phyloP scores from a whole-genome alignment of 2,888 invertebrate genomes.

The Sarcophaga variegata region DNA sequence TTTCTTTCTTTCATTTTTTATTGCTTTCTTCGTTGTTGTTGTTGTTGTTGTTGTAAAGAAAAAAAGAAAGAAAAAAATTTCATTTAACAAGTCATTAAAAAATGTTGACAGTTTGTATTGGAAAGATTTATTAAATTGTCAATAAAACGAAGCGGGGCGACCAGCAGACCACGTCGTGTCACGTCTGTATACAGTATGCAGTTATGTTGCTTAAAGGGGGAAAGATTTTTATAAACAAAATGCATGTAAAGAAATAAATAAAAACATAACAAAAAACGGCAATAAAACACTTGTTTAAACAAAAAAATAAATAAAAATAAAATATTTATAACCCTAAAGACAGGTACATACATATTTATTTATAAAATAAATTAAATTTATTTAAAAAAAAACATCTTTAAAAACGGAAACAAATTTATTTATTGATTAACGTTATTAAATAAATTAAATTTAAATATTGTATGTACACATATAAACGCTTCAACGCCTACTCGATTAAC shows the following conservation, averaged over 20 bases:
- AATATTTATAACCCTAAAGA: background rate
- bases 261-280: background rate
- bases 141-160: constrained; percentile 22
- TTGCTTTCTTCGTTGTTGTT: background rate
- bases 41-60: too few relatives aligned
- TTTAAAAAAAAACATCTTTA: background rate
- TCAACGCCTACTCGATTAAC: constrained; percentile 17
- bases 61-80: constrained; percentile 11
- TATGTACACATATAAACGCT: background rate
- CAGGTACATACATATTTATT: background rate
- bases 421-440: background rate
- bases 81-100: constrained; percentile 68
- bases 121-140: constrained; percentile 65
- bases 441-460: too few relatives aligned
- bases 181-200: background rate
- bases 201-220: background rate
- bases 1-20: constrained; percentile 14
- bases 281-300: constrained; percentile 38
- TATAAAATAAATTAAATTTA: background rate
- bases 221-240: constrained; percentile 9
- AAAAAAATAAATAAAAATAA: constrained; percentile 12
- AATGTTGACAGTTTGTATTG: constrained; percentile 66
- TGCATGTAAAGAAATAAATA: background rate
- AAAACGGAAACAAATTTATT: background rate
- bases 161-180: background rate